Conservation (phyloP, 2,888 invertebrate genomes). For the Lymantria monacha region DNA sequence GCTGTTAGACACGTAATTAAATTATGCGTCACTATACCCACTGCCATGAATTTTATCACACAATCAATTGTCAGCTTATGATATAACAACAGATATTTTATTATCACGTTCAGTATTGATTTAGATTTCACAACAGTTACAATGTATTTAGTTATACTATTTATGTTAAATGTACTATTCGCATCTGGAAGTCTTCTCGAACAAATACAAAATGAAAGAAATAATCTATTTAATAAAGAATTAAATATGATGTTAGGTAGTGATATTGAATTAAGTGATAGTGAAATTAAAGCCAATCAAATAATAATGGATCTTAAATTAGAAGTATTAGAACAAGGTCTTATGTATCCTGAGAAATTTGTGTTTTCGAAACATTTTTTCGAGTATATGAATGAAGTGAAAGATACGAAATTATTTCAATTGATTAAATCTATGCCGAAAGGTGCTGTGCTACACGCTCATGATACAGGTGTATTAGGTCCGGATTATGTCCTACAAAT, state of each 20-base stretch:
- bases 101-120: constrained; percentile 1
- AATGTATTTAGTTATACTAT: constrained; percentile 15
- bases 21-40: not conserved
- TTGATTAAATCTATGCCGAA: constrained; percentile 88
- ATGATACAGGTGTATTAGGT: constrained; percentile 84
- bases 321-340: constrained; percentile 73
- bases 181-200: constrained; percentile 20
- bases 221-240: constrained; percentile 74
- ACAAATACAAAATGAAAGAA: constrained; percentile 49
- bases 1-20: not conserved
- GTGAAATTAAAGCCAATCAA: constrained; percentile 80
- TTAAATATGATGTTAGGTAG: constrained; percentile 75
- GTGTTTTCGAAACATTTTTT: constrained; percentile 86
- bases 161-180: constrained; percentile 18
- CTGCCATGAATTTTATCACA: not conserved
- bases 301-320: constrained; percentile 82
- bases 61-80: constrained; percentile 2
- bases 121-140: not conserved
- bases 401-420: constrained; percentile 83
- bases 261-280: constrained; percentile 70
- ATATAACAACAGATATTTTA: constrained; percentile 28
- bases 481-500: constrained; percentile 83
- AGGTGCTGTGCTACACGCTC: constrained; percentile 87
- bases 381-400: constrained; percentile 81
- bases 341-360: constrained; percentile 58